A percentile compares a stretch with the other conserved stretches of the same genome.
Conservation (phyloP, 1,140 invertebrate genomes). For the Drosophila kepulauana region DNA sequence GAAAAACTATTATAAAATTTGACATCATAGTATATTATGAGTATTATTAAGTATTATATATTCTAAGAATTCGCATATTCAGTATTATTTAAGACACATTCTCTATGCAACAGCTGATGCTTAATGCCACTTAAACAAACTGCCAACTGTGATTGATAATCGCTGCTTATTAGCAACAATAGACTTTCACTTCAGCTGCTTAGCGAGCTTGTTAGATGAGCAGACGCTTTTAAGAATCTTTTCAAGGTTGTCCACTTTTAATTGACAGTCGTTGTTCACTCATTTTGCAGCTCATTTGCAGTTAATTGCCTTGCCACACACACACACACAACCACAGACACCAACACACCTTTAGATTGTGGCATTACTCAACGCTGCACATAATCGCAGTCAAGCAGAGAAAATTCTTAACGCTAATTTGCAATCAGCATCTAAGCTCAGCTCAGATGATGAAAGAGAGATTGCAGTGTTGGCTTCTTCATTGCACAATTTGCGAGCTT, state of each 20-base stretch:
- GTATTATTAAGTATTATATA: no score
- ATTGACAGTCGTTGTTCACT: conserved; percentile 32
- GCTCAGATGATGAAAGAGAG: conserved; percentile 36
- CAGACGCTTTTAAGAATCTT: conserved; percentile 7
- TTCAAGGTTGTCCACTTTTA: conserved; percentile 12
- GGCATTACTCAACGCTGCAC: conserved; percentile 43
- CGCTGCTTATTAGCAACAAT: neutral
- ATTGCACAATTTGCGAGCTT: conserved; percentile 54
- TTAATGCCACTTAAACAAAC: no score
- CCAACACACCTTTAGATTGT: neutral
- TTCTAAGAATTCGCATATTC: no score
- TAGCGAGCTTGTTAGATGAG: neutral
- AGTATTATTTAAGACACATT: no score
- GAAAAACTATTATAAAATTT: no score
- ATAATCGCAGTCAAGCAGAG: conserved; percentile 4
- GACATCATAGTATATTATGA: no score
- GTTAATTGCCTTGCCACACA: conserved; percentile 48
- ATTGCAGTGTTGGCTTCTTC: conserved; percentile 1
- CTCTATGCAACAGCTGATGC: no score
- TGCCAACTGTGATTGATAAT: no score
- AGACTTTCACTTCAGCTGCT: neutral
- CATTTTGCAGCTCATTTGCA: conserved; percentile 52
- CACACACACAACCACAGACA: neutral
- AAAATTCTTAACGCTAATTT: conserved; percentile 33
- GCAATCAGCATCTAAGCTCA: conserved; percentile 10